Evolutionary conservation across 2,113 vertebrate genomes (phyloP).

Genomic region (Sakesphorus luctuosus): DNA sequence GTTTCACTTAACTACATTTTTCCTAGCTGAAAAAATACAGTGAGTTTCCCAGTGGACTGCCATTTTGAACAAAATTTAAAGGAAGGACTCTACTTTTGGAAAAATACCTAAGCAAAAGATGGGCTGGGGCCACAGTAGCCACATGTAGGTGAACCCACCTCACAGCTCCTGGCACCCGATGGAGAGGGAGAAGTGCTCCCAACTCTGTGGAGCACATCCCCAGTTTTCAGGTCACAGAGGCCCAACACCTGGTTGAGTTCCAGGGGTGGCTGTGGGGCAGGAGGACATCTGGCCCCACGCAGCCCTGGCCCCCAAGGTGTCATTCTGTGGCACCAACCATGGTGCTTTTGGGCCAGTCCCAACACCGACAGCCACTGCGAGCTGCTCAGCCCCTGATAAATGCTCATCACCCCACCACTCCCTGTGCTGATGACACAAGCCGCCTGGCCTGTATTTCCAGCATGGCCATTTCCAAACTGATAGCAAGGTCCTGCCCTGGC

Average conservation of each 20-base stretch:
- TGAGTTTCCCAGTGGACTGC: background rate
- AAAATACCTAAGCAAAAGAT: background rate
- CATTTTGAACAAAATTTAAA: background rate
- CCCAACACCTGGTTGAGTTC: background rate
- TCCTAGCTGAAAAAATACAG: background rate
- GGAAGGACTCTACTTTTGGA: background rate
- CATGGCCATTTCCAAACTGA: background rate
- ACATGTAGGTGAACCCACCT: rapidly evolving
- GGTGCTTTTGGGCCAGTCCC: rapidly evolving
- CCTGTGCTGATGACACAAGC: background rate
- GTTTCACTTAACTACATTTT: background rate
- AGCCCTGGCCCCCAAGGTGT: background rate
- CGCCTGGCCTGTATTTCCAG: background rate
- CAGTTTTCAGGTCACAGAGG: rapidly evolving
- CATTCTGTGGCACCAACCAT: background rate
- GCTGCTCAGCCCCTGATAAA: background rate
- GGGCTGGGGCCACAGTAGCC: background rate
- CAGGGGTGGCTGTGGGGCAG: background rate
- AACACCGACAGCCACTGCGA: background rate
- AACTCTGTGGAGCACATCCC: background rate
- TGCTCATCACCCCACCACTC: background rate
- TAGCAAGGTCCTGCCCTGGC: background rate
- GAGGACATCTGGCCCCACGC: background rate
- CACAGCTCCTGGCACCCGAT: rapidly evolving
- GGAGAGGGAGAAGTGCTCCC: background rate